Conservation (phyloP, 2,888 invertebrate species). For the Gortyna flavago region DNA sequence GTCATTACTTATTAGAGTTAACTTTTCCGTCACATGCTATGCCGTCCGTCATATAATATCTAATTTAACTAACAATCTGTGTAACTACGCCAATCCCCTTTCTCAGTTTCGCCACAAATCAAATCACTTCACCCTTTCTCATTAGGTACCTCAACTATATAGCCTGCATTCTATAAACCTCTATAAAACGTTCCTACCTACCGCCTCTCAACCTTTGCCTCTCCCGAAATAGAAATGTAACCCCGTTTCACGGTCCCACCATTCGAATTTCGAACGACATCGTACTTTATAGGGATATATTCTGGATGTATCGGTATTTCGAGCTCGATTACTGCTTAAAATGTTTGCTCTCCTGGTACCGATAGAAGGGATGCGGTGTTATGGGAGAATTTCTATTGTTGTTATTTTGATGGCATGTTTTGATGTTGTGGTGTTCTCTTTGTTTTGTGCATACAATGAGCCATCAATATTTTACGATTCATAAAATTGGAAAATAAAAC, state of each 20-base stretch:
- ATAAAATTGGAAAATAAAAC: conserved; percentile 11
- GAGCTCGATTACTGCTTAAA: conserved; percentile 42
- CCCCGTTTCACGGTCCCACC: conserved; percentile 45
- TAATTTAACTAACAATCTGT: background rate
- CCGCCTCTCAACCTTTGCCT: conserved; percentile 49
- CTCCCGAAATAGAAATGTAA: conserved; percentile 57
- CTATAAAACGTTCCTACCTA: conserved; percentile 50
- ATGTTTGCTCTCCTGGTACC: conserved; percentile 54
- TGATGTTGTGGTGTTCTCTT: background rate
- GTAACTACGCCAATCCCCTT: conserved; percentile 4
- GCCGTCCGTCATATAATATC: background rate
- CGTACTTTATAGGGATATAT: conserved; percentile 45
- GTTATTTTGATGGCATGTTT: conserved; percentile 4
- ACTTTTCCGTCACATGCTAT: background rate
- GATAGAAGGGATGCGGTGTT: background rate
- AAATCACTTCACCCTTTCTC: conserved; percentile 33
- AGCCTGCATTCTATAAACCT: conserved; percentile 36
- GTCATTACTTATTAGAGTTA: background rate
- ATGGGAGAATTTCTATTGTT: conserved; percentile 27
- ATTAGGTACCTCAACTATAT: conserved; percentile 11
- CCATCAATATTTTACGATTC: background rate
- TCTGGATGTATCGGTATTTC: conserved; percentile 47
- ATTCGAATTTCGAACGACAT: conserved; percentile 51
- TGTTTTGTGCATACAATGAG: background rate
- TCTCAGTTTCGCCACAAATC: conserved; percentile 11